Evolutionary conservation across 1,140 invertebrate species (phyloP), one percentile per base, ranked within the genome.

Genomic region (Diuraphis noxia): DNA sequence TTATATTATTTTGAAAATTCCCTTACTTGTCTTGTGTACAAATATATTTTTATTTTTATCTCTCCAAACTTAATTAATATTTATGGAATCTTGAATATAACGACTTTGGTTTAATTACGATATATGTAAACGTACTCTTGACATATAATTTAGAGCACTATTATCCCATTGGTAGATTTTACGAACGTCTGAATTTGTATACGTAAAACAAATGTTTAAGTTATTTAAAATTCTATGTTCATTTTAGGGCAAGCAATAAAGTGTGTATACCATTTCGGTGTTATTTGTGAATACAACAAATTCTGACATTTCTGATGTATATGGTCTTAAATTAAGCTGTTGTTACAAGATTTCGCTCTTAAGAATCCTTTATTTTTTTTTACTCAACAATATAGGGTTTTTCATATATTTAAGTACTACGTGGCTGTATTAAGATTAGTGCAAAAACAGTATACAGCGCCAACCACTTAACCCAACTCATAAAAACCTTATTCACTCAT

Each of bases 341-440:
- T 82, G 89, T 91, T 82, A 91, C 89, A 91, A 82, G 89, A 79
- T 82, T 91, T 91, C 38, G 89, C 89, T 91, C 46, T 91, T 91
- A 91, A 52, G 72, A 8, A 52, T 36, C 30, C 23, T 90, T 38
- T 17, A 40, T 38, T 43, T 81, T 79, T 46, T 41, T 89, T 79
- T 38, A 40, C n/a, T 49, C 23, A n/a, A 25, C 25, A 9, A 21
- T 46, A 36, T 52, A 36, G 30, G 43, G 25, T 30, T 52, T 49
- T 81, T 36, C 72, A 34, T 91, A 52, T 91, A 77, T 79, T 46
- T 52, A 82, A 38, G 41, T 38, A 40, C n/a, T 40, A 17, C 10
- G n/a, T n/a, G 63, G 72, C 36, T 91, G 89, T 91, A 52, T 81
- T 91, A 91, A 82, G 34, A 79, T 91, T 91, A 86, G n/a, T 49